Percentiles rank a stretch among this genome's conserved stretches.
Conservation (phyloP, 2,888 invertebrate genomes). For the Drosophila ezoana region DNA sequence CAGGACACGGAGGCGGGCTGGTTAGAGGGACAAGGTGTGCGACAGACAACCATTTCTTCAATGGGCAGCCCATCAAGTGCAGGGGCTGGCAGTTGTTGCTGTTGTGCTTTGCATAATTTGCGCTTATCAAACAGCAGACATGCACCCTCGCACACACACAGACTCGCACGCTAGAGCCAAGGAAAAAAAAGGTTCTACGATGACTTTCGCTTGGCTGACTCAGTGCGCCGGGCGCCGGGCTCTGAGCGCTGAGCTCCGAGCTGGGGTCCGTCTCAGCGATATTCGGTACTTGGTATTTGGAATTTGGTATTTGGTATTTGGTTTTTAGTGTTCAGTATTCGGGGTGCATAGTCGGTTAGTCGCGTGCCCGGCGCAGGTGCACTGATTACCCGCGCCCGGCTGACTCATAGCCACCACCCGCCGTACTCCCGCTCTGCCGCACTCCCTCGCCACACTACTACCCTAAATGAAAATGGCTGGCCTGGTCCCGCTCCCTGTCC, state of each 20-base stretch:
- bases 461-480: constrained; percentile 6
- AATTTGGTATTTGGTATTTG: constrained; percentile 10
- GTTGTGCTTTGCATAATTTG: constrained; percentile 54
- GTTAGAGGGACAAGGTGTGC: constrained; percentile 1
- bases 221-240: constrained; percentile 18
- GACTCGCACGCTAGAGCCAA: not conserved
- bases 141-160: constrained; percentile 13
- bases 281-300: constrained; percentile 4
- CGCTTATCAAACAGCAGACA: constrained; percentile 53
- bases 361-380: constrained; percentile 66
- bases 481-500: constrained; percentile 28
- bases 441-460: not conserved
- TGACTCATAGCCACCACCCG: constrained; percentile 42
- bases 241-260: not conserved
- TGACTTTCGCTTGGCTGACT: constrained; percentile 58
- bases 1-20: constrained; percentile 1
- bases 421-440: not conserved
- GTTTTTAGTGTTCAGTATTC: constrained; percentile 19
- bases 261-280: constrained; percentile 14
- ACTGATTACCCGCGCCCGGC: constrained; percentile 57
- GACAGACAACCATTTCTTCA: constrained; percentile 49
- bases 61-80: constrained; percentile 52
- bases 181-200: constrained; percentile 16
- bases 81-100: constrained; percentile 27
- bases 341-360: constrained; percentile 47